Conservation (phyloP, 30 jellyfish, hydroid and myxozoan species). For the Aurelia aurita complex sp. Pacific region DNA sequence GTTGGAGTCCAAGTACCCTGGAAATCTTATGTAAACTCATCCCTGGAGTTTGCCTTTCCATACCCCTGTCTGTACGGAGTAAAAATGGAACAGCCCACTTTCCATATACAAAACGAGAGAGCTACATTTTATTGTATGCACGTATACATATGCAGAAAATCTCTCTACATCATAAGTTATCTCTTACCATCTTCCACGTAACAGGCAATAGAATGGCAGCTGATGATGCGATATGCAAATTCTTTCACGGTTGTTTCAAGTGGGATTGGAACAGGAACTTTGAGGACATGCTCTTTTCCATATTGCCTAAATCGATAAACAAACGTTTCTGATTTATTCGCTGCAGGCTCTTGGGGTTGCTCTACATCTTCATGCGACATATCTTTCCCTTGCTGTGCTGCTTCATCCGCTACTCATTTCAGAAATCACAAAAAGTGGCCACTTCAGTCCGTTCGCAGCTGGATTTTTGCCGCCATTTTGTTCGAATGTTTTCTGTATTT, state of each 20-base stretch:
- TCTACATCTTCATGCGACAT: too few species aligned
- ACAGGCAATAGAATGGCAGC: conserved; percentile 78
- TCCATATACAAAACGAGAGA: not conserved
- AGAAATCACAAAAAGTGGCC: too few species aligned
- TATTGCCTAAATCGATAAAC: conserved; percentile 44
- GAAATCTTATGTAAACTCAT: too few species aligned
- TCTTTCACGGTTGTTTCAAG: conserved; percentile 67
- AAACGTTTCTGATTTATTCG: conserved; percentile 21
- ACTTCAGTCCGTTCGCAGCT: too few species aligned
- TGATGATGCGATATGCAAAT: conserved; percentile 71
- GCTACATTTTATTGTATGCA: not conserved
- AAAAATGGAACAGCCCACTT: too few species aligned
- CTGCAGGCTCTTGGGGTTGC: too few species aligned
- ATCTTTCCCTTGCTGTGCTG: too few species aligned
- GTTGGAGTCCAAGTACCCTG: too few species aligned
- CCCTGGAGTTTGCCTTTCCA: too few species aligned
- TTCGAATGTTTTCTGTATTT: too few species aligned
- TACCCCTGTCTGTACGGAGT: not conserved
- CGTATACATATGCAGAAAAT: not conserved
- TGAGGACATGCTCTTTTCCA: conserved; percentile 70
- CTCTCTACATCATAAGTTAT: not conserved
- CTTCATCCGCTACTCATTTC: too few species aligned
- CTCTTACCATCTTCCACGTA: conserved; percentile 86
- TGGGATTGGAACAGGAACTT: conserved; percentile 73
- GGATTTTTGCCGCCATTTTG: too few species aligned